Percentiles rank a stretch among this genome's conserved stretches.
Conservation (phyloP, 2,888 invertebrate species). For the Caenorhabditis sinica region DNA sequence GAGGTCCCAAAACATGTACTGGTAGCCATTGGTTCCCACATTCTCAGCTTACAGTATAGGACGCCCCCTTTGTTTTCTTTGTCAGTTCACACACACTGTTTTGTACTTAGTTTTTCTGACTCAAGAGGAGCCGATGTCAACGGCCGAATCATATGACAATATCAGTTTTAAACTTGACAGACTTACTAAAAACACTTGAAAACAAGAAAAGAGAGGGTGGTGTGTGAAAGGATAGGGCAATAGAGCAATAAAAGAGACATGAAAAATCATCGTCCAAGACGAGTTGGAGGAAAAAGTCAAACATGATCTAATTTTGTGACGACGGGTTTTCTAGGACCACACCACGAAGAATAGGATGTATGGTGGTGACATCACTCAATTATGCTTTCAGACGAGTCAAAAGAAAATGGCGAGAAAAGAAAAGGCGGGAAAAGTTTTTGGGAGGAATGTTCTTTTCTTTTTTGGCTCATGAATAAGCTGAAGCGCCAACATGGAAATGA, state of each 20-base stretch:
- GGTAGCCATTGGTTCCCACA: conserved; percentile 16
- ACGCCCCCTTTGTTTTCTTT: conserved; percentile 11
- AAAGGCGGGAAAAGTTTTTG: conserved; percentile 45
- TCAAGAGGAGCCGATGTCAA: conserved; percentile 26
- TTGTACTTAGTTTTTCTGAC: conserved; percentile 6
- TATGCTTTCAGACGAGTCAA: conserved; percentile 45
- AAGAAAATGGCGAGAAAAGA: conserved; percentile 33
- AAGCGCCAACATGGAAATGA: conserved; percentile 61
- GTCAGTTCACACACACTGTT: conserved; percentile 20
- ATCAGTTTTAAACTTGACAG: conserved; percentile 62
- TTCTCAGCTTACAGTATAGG: conserved; percentile 44
- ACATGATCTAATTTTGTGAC: conserved; percentile 18
- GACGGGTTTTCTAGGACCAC: conserved; percentile 8
- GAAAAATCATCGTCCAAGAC: conserved; percentile 33
- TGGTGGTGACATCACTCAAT: conserved; percentile 52
- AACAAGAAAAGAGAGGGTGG: conserved; percentile 18
- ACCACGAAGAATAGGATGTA: conserved; percentile 1
- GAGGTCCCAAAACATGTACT: conserved; percentile 17
- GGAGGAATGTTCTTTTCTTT: conserved; percentile 25
- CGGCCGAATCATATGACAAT: conserved; percentile 64
- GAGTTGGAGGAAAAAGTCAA: conserved; percentile 6
- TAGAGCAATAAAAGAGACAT: conserved; percentile 50
- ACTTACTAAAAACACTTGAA: conserved; percentile 53
- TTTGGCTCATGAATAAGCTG: conserved; percentile 53
- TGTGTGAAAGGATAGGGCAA: conserved; percentile 42